Conservation (phyloP, 2,113 vertebrate species). For the Piaya cayana region DNA sequence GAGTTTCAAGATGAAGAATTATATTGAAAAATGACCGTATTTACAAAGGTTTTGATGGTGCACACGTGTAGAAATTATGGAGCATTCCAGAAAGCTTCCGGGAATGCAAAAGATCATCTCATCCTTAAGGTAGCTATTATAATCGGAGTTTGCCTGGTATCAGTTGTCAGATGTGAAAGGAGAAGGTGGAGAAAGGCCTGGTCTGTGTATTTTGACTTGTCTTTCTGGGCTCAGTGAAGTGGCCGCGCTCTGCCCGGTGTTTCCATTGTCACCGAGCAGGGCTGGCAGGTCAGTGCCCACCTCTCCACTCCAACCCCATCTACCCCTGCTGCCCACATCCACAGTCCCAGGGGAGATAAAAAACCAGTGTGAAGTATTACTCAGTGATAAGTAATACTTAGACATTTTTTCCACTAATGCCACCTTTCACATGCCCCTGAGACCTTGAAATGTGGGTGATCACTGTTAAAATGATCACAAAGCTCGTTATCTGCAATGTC, state of each 20-base stretch:
- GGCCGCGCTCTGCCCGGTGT: rapidly evolving
- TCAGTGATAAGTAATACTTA: neutral
- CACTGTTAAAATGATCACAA: neutral
- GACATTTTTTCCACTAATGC: neutral
- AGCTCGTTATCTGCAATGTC: neutral
- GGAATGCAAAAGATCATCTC: neutral
- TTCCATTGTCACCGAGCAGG: rapidly evolving
- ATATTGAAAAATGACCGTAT: neutral
- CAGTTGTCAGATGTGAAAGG: neutral
- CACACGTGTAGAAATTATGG: neutral
- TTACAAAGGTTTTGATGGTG: neutral
- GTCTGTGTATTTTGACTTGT: neutral
- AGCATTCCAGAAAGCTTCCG: neutral
- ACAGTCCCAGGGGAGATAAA: neutral
- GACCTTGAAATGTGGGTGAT: neutral
- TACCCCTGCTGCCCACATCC: neutral
- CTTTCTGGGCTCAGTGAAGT: neutral
- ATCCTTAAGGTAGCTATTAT: neutral
- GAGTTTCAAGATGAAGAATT: neutral
- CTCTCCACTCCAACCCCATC: neutral
- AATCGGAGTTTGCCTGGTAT: neutral
- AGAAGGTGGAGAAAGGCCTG: neutral
- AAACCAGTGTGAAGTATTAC: neutral
- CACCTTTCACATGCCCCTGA: neutral
- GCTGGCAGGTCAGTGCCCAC: neutral